These are phyloP conservation scores for Sipha flava DNA, from an alignment of 1,140 invertebrate genomes.

Conservation along the genomic window DNA sequence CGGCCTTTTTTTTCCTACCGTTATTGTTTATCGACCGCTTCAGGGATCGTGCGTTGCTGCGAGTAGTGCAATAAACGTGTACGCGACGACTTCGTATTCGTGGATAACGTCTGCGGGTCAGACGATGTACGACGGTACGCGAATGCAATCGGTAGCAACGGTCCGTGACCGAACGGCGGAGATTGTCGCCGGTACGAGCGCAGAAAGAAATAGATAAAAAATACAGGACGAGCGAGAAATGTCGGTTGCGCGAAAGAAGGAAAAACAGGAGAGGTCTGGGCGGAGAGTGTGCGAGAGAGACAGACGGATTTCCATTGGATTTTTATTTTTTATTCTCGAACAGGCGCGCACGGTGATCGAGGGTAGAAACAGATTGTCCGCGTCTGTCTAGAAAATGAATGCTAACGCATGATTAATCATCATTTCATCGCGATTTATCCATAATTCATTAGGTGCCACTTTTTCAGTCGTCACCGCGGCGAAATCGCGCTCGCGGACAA, in stretches of 20 bases:
- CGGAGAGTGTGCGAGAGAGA: no score
- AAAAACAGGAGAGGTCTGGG: background rate
- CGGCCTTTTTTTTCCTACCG: no score
- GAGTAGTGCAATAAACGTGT: no score
- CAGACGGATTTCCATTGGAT: background rate
- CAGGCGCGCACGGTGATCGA: no score
- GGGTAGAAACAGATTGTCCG: background rate
- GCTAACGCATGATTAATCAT: background rate
- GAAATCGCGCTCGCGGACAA: no score
- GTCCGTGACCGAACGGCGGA: background rate
- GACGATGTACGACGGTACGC: no score
- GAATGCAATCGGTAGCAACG: background rate
- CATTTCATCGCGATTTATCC: background rate
- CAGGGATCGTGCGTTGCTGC: background rate
- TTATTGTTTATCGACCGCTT: no score
- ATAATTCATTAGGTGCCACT: background rate
- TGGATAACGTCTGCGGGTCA: background rate
- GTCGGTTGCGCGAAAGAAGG: background rate
- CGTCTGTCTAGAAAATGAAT: background rate
- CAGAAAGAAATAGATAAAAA: no score
- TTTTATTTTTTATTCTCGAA: background rate
- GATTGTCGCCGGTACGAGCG: background rate
- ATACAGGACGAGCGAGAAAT: background rate
- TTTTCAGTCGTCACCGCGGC: background rate
- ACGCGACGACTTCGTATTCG: background rate